A percentile compares a stretch with the other conserved stretches of the same genome.
Conservation (phyloP, 2,113 vertebrate genomes). For the Jacana jacana region DNA sequence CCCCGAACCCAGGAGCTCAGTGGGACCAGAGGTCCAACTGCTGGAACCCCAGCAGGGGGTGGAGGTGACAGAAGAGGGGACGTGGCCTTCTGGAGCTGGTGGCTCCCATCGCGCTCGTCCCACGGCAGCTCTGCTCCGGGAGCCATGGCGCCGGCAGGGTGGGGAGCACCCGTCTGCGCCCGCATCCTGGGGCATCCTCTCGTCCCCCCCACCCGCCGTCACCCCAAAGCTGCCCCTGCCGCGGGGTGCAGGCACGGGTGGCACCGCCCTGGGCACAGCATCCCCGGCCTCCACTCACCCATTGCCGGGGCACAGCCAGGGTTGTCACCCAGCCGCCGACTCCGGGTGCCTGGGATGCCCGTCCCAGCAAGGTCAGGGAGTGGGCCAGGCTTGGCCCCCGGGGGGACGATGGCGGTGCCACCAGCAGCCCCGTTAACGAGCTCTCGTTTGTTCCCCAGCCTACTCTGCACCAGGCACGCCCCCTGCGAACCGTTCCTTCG, state of each 20-base stretch:
- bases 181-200: not conserved
- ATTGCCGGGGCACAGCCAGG: not conserved
- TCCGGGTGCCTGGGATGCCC: not conserved
- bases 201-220: fast-evolving
- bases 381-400: not conserved
- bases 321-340: fast-evolving
- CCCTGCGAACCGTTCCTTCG: constrained; percentile 92
- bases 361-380: not conserved
- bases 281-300: not conserved
- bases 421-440: constrained; percentile 60
- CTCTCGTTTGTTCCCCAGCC: constrained; percentile 81
- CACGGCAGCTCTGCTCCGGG: fast-evolving
- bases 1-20: not conserved
- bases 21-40: not conserved
- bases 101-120: not conserved
- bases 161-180: not conserved
- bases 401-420: not conserved
- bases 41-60: not conserved
- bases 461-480: constrained; percentile 92
- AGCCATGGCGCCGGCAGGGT: fast-evolving
- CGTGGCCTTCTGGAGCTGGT: not conserved
- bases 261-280: not conserved
- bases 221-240: fast-evolving
- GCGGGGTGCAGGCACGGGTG: not conserved
- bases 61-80: not conserved